Percentiles rank a stretch among this genome's conserved stretches.
phyloP scores from a whole-genome alignment of 2,888 invertebrate species.

The Acanthosepion pharaonis region DNA sequence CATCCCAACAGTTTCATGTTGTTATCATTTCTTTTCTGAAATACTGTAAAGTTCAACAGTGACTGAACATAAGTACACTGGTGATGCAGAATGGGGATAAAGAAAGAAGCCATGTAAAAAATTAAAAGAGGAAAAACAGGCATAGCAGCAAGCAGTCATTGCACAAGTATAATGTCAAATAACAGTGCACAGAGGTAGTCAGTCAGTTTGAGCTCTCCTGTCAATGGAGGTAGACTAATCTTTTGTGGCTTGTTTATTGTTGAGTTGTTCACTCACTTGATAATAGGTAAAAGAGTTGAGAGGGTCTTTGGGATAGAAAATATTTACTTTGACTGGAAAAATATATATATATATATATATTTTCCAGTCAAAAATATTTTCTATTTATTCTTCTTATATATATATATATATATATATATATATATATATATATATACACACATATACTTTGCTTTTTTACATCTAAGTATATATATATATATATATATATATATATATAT shows the following conservation, averaged over 20 bases:
- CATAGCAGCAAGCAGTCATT: background rate
- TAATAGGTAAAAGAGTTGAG: background rate
- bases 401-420: too few species aligned
- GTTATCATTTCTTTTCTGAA: background rate
- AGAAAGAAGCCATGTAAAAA: background rate
- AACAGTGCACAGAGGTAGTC: background rate
- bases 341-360: background rate
- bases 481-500: too few species aligned
- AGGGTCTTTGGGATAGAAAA: background rate
- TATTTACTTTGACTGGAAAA: background rate
- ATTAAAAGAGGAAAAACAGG: background rate
- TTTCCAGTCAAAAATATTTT: too few species aligned
- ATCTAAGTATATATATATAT: too few species aligned
- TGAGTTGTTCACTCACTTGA: background rate
- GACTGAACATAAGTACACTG: background rate
- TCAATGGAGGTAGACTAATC: slow-evolving; percentile 15
- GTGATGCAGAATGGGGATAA: background rate
- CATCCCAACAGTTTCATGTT: background rate
- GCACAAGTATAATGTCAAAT: background rate
- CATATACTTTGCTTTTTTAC: too few species aligned
- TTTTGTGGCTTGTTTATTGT: background rate
- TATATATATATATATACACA: too few species aligned
- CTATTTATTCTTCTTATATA: too few species aligned
- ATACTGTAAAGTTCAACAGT: background rate
- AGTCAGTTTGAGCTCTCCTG: background rate